Percentiles rank a stretch among this genome's conserved stretches.
These are phyloP conservation scores for Echeneis naucrates DNA, from an alignment of 2,797 vertebrate genomes.

Conservation along the genomic window DNA sequence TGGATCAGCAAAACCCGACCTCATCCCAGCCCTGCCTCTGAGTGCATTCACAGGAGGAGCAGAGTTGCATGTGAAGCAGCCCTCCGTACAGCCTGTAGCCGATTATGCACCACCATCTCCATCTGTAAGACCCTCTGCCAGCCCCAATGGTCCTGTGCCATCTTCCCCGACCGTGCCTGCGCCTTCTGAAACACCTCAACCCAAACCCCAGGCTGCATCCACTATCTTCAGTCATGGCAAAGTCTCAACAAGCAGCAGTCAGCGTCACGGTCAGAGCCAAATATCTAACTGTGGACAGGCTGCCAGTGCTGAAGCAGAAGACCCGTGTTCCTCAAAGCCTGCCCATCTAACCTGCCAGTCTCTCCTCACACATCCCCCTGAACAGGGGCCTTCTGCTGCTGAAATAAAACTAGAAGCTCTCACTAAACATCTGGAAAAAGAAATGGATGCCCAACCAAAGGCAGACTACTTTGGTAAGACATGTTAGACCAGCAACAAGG, in stretches of 20 bases:
- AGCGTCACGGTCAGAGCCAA: constrained; percentile 58
- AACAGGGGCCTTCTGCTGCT: constrained; percentile 86
- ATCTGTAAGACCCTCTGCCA: constrained; percentile 41
- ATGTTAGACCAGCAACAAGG: constrained; percentile 38
- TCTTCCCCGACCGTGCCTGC: constrained; percentile 25
- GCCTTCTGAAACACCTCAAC: constrained; percentile 55
- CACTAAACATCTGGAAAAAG: constrained; percentile 93
- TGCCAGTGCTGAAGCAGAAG: constrained; percentile 62
- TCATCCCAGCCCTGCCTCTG: constrained; percentile 67
- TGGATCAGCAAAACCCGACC: constrained; percentile 57
- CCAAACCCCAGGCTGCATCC: constrained; percentile 46
- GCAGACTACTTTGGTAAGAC: constrained; percentile 96
- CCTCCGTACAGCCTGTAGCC: constrained; percentile 48
- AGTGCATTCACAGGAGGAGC: constrained; percentile 73
- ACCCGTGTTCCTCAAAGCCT: constrained; percentile 57
- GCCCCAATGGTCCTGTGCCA: constrained; percentile 56
- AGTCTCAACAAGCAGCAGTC: constrained; percentile 55
- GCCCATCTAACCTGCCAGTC: constrained; percentile 87
- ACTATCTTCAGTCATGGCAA: constrained; percentile 33
- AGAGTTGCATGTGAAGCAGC: constrained; percentile 62
- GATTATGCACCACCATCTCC: constrained; percentile 42
- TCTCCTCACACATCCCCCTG: constrained; percentile 70
- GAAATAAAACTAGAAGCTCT: constrained; percentile 95
- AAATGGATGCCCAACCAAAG: constrained; percentile 94
- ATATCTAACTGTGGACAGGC: constrained; percentile 40